A percentile compares a stretch with the other conserved stretches of the same genome.
These are phyloP conservation scores for Crotalus tigris DNA, from an alignment of 2,113 vertebrate genomes.

Conservation along the genomic window DNA sequence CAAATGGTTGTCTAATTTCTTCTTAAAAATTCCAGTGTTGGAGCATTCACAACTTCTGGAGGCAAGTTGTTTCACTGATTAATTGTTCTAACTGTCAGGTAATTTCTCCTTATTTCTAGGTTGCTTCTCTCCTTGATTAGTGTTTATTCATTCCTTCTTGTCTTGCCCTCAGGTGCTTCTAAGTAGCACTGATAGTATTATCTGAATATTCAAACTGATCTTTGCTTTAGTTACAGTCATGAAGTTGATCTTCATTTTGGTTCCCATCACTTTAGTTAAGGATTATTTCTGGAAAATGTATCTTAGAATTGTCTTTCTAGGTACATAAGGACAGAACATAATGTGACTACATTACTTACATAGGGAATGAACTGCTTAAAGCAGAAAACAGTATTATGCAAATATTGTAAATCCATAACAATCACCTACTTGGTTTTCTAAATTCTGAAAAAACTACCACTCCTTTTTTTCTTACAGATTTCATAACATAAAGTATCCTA, in stretches of 20 bases:
- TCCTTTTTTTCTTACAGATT: constrained; percentile 49
- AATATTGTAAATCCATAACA: constrained; percentile 29
- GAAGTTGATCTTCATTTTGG: background rate
- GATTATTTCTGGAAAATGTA: background rate
- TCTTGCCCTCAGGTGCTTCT: too few species aligned
- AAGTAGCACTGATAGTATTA: background rate
- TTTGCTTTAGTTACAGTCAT: background rate
- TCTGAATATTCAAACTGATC: background rate
- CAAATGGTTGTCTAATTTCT: too few species aligned
- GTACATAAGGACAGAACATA: constrained; percentile 23
- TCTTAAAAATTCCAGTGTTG: too few species aligned
- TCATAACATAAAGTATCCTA: constrained; percentile 21
- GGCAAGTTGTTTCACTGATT: too few species aligned
- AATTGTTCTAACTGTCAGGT: too few species aligned
- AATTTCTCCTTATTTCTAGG: too few species aligned
- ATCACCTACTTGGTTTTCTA: constrained; percentile 15
- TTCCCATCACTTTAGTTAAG: background rate
- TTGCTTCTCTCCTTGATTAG: too few species aligned
- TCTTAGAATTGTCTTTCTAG: background rate
- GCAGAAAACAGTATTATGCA: constrained; percentile 3
- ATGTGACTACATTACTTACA: background rate
- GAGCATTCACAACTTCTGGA: too few species aligned
- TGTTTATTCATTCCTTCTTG: too few species aligned
- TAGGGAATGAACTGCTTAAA: constrained; percentile 24
- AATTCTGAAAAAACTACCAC: constrained; percentile 39